Conservation (phyloP, 2,888 invertebrate species). For the Toxonevra muliebris region DNA sequence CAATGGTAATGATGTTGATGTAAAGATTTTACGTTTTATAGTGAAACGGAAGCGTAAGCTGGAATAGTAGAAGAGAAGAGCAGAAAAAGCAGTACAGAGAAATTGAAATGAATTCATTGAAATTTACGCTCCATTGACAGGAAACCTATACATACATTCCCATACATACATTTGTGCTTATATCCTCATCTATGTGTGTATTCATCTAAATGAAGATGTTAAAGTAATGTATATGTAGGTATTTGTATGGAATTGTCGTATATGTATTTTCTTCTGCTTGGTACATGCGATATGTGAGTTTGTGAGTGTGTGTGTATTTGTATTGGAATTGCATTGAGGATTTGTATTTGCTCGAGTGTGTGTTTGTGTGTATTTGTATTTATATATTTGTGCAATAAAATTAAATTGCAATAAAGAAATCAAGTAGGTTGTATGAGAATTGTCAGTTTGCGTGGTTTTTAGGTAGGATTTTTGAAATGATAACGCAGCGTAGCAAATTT, state of each 20-base stretch:
- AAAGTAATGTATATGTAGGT: not conserved
- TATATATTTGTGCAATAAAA: not conserved
- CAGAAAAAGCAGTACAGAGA: not conserved
- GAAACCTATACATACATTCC: constrained; percentile 8
- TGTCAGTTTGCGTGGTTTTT: too few species aligned
- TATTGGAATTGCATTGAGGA: too few species aligned
- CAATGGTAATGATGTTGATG: constrained; percentile 33
- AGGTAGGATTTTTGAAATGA: too few species aligned
- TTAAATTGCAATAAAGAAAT: constrained; percentile 3
- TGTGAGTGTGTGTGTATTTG: too few species aligned
- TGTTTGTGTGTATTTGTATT: not conserved
- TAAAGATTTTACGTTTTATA: constrained; percentile 1
- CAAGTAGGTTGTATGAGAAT: not conserved
- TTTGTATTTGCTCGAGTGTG: not conserved
- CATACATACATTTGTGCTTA: not conserved
- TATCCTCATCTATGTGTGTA: not conserved
- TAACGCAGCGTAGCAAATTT: too few species aligned
- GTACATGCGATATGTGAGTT: too few species aligned
- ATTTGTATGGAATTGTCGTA: not conserved
- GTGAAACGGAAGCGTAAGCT: constrained; percentile 27
- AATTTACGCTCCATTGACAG: constrained; percentile 38
- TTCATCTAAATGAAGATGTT: not conserved
- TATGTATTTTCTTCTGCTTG: too few species aligned
- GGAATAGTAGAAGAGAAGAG: not conserved
- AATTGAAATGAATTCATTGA: constrained; percentile 26